Percentiles rank a stretch among this genome's conserved stretches.
Evolutionary conservation across 1,140 invertebrate genomes (phyloP).

Genomic region (Conus ventricosus): DNA sequence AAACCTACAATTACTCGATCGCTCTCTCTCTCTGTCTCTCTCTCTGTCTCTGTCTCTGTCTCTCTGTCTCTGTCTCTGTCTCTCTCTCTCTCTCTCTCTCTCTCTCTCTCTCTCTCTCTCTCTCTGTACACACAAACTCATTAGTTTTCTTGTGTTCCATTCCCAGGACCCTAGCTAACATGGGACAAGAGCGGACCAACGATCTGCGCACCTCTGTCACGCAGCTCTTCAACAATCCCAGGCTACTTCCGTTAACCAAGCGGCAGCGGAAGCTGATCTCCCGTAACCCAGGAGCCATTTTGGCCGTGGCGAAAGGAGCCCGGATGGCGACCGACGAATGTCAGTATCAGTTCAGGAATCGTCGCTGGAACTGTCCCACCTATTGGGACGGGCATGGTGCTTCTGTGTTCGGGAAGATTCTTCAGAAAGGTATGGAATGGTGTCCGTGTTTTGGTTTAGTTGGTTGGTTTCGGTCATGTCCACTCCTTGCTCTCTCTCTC

Average conservation of each 20-base stretch:
- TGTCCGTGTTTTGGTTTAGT: too few species aligned
- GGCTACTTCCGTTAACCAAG: conserved; percentile 68
- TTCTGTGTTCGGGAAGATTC: conserved; percentile 71
- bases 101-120: not conserved
- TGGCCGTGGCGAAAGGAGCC: conserved; percentile 67
- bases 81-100: conserved; percentile 7
- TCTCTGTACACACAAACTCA: not conserved
- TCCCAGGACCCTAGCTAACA: conserved; percentile 67
- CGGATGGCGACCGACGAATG: conserved; percentile 73
- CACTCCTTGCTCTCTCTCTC: too few species aligned
- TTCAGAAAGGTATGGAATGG: conserved; percentile 64
- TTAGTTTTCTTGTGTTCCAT: not conserved
- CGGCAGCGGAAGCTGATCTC: conserved; percentile 68
- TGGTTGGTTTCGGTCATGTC: too few species aligned
- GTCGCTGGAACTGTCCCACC: conserved; percentile 74
- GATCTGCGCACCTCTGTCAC: conserved; percentile 59
- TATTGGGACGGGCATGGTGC: conserved; percentile 62
- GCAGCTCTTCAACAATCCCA: conserved; percentile 65
- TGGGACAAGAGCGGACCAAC: conserved; percentile 61
- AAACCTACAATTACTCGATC: too few species aligned
- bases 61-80: not conserved
- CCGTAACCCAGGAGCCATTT: conserved; percentile 71
- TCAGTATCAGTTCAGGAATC: conserved; percentile 70
- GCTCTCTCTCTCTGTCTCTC: too few species aligned
- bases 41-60: not conserved